Evolutionary conservation across 2,797 vertebrate species (phyloP).

Genomic region (Manis crassicaudata): DNA sequence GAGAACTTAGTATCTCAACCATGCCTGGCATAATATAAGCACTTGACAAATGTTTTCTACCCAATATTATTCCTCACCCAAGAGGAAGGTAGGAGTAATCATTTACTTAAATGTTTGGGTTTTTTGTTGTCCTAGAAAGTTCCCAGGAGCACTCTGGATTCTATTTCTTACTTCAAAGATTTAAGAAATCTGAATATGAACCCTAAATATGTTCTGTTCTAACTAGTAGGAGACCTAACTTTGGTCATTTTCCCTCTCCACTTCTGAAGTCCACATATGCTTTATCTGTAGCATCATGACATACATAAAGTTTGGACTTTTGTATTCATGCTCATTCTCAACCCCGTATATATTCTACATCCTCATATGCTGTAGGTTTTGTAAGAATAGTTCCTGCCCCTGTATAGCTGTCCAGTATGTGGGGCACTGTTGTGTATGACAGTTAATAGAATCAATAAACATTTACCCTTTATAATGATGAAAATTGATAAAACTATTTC

Average conservation of each 20-base stretch:
- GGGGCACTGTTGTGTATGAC: background rate
- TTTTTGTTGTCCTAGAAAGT: background rate
- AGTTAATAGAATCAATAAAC: background rate
- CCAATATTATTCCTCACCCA: background rate
- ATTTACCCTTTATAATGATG: background rate
- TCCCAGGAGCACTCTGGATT: background rate
- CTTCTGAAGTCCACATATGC: background rate
- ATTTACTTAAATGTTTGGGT: constrained; percentile 10
- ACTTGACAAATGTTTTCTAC: background rate
- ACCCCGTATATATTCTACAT: background rate
- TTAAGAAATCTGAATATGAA: background rate
- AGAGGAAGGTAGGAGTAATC: background rate
- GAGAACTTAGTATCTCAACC: background rate
- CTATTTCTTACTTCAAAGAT: background rate
- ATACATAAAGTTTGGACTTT: background rate
- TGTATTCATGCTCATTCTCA: background rate
- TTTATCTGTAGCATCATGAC: constrained; percentile 55
- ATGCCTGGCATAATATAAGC: background rate
- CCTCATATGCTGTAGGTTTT: background rate
- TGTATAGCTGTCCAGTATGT: background rate
- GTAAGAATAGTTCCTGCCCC: background rate
- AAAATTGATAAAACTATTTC: constrained; percentile 39
- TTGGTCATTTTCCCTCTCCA: background rate
- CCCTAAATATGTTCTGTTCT: background rate
- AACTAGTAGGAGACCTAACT: background rate